Evolutionary conservation across 2,113 vertebrate genomes (phyloP), one percentile per base, ranked within the genome.

Genomic region (Jacana jacana): DNA sequence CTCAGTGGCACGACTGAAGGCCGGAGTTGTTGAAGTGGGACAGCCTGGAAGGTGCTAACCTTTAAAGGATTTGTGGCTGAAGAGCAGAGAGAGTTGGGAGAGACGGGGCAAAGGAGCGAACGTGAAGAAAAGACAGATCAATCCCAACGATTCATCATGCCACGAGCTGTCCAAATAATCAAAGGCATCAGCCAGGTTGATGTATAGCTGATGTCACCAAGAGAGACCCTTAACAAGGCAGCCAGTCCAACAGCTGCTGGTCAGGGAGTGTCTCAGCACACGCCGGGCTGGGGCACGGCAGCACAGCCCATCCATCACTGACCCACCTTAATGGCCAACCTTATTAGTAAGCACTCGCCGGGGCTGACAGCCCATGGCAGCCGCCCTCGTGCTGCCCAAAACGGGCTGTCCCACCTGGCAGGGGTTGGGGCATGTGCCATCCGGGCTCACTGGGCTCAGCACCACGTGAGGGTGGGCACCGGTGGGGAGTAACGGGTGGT

Each of bases 221-320:
- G 95, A 60, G 96, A 95, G 97, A 97, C 97, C 98, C 98, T 98
- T 98, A 98, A 98, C 98, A 98, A 98, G 98, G 97, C 96, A 96
- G 96, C 88, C 91, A 89, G 97, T 86, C 90, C 92, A 89, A 88
- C 98, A 98, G 97, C 97, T 98, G 97, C 97, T 96, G 98, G 97
- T 96, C 98, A 97, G 96, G 96, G 97, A 97, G 96, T 88, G 96
- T 57, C 95, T 93, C 88, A 87, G 93, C 96, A 96, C 97, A 96
- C 91, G 91, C 96, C 95, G 84, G 96, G 96, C 96, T 86, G 95
- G 97, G 97, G 75, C 94, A 95, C 31, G 16, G 81, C 60, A 78
- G 69, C 94, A 66, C 65, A 82, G 76, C 86, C 91, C 97, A 98
- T 98, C 97, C 97, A 98, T 98, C 97, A 98, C 96, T 66, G 83